Evolutionary conservation across 2,888 invertebrate genomes (phyloP).

Genomic region (Xylophagus ater): DNA sequence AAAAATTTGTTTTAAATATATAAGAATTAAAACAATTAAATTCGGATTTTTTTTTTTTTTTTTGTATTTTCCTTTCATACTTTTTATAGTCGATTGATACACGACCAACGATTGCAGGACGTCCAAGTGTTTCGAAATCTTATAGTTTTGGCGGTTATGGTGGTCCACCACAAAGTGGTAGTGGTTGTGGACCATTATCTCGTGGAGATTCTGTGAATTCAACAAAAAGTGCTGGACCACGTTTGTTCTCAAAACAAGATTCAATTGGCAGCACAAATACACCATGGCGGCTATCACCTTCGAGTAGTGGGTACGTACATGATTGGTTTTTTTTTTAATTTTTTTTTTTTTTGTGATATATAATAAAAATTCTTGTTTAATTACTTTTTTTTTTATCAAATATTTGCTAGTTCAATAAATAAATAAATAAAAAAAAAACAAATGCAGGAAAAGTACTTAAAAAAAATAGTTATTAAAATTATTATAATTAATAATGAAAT

Average conservation of each 20-base stretch:
- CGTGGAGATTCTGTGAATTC: constrained; percentile 55
- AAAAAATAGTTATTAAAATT: too few relatives aligned
- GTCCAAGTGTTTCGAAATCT: constrained; percentile 61
- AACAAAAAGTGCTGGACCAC: constrained; percentile 47
- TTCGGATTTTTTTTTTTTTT: constrained; percentile 8
- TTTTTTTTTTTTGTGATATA: not conserved
- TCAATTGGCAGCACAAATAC: constrained; percentile 32
- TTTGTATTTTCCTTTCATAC: constrained; percentile 22
- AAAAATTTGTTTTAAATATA: constrained; percentile 3
- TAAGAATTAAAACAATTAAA: constrained; percentile 9
- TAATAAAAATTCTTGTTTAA: too few relatives aligned
- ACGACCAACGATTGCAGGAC: constrained; percentile 31
- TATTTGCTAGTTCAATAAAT: not conserved
- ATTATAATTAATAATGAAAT: too few relatives aligned
- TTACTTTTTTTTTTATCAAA: not conserved
- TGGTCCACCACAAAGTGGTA: constrained; percentile 48
- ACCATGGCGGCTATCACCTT: constrained; percentile 39
- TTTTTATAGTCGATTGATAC: constrained; percentile 25
- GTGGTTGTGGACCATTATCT: constrained; percentile 44
- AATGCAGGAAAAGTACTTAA: too few relatives aligned
- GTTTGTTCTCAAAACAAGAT: constrained; percentile 63
- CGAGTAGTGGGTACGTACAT: constrained; percentile 38
- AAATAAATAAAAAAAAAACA: not conserved
- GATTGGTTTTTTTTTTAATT: not conserved
- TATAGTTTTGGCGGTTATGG: constrained; percentile 83